phyloP scores from a whole-genome alignment of 2,113 vertebrate genomes.

The Melanocharis versteri region DNA sequence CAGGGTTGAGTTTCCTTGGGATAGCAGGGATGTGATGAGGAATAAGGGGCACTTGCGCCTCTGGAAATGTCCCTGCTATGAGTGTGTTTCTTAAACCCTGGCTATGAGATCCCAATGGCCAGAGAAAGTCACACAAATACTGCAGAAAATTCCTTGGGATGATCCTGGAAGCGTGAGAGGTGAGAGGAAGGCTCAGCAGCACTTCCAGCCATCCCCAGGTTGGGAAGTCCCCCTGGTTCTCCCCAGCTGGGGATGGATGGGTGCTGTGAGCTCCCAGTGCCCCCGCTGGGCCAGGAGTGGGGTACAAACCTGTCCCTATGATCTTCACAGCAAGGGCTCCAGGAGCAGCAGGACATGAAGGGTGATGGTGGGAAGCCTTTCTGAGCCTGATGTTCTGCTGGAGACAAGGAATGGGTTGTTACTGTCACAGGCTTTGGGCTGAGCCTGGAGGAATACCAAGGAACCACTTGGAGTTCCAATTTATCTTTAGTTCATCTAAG shows the following conservation, averaged over 20 bases:
- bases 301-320: accelerated
- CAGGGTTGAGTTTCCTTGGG: neutral
- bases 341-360: neutral
- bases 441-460: neutral
- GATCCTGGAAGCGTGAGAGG: neutral
- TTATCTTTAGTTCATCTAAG: neutral
- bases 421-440: neutral
- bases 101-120: neutral
- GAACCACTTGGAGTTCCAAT: neutral
- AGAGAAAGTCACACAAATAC: neutral
- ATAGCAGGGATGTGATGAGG: neutral
- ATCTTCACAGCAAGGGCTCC: neutral
- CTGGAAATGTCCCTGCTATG: neutral
- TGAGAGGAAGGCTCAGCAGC: neutral
- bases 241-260: neutral
- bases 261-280: neutral
- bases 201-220: neutral
- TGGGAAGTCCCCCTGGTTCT: neutral
- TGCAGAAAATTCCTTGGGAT: neutral
- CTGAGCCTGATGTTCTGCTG: neutral
- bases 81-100: neutral
- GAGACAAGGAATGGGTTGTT: neutral
- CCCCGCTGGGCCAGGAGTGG: neutral
- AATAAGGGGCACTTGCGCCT: neutral
- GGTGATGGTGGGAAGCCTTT: neutral